Evolutionary conservation across 2,113 vertebrate species (phyloP), one percentile per base, ranked within the genome.

Genomic region (Dromas ardeola): DNA sequence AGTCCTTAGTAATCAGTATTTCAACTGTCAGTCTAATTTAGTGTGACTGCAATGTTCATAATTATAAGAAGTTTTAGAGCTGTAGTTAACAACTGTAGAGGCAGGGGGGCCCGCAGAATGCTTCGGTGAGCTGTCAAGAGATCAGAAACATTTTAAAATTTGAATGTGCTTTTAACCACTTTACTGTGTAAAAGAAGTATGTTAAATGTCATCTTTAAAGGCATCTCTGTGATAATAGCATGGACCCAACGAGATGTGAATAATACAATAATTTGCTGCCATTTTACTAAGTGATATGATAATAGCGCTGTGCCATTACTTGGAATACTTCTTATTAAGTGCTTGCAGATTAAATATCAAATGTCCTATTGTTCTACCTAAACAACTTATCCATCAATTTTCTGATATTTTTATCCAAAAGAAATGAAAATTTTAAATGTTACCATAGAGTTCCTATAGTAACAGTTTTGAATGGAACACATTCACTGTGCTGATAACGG

Each of bases 21-120:
- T 98, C 97, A 98, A 13, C 97, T 98, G 98, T 96, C 98, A 97
- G 85, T 97, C 96, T 98, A 97, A 97, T 98, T 98, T 98, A 96
- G 95, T 97, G 74, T 97, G 96, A 96, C 96, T 97, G 97, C 93
- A 95, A 96, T 14, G 92, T 94, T 97, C 93, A 95, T 97, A 97
- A 98, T 98, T 98, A 96, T 74, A 87, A 97, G 91, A 97, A 98
- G 95, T 98, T 98, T 97, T 97, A 97, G 94, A 97, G 96, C 92
- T 92, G 82, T 88, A 94, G 96, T 95, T 95, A 98, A 96, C 93
- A 95, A 96, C 86, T 91, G 90, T 93, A 95, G 94, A 97, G 91
- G 96, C 95, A 97, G 95, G 94, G 95, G 88, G 94, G 95, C 95
- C 80, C 85, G 88, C 59, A 71, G 72, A 96, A 97, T 94, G 95